Conservation (phyloP, 2,113 vertebrate genomes). For the Antechinus flavipes region DNA sequence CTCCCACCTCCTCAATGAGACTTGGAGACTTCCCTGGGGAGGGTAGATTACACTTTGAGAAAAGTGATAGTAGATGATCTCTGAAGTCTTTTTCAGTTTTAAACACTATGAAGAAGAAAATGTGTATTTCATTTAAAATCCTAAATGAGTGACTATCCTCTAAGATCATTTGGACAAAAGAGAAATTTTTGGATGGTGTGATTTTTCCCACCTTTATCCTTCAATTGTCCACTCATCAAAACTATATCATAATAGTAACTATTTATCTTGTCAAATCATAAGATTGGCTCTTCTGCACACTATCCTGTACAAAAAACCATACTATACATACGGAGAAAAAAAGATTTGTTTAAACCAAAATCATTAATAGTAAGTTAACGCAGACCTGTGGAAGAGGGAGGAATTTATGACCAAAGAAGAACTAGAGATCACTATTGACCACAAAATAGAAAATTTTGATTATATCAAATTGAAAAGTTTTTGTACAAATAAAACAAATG, state of each 20-base stretch:
- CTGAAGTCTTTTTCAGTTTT: neutral
- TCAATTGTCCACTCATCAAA: neutral
- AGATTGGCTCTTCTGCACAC: neutral
- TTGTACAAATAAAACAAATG: too few relatives aligned
- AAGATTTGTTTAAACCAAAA: neutral
- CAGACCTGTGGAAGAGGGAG: too few relatives aligned
- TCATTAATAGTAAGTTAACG: neutral
- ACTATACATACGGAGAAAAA: neutral
- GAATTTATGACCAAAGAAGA: too few relatives aligned
- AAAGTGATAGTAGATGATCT: neutral
- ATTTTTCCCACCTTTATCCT: neutral
- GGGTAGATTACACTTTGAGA: neutral
- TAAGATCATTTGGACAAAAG: neutral
- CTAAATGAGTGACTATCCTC: neutral
- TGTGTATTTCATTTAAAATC: neutral
- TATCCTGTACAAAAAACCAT: neutral
- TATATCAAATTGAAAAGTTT: too few relatives aligned
- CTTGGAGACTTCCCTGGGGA: neutral
- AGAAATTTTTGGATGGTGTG: neutral
- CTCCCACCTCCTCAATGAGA: too few relatives aligned
- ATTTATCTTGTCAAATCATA: neutral
- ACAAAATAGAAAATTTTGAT: too few relatives aligned
- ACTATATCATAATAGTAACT: neutral
- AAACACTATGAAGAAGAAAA: neutral
- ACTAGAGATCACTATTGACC: too few relatives aligned